Evolutionary conservation across 2,888 invertebrate species (phyloP), one percentile per base, ranked within the genome.

Genomic region (Neocrepidodera transversa): DNA sequence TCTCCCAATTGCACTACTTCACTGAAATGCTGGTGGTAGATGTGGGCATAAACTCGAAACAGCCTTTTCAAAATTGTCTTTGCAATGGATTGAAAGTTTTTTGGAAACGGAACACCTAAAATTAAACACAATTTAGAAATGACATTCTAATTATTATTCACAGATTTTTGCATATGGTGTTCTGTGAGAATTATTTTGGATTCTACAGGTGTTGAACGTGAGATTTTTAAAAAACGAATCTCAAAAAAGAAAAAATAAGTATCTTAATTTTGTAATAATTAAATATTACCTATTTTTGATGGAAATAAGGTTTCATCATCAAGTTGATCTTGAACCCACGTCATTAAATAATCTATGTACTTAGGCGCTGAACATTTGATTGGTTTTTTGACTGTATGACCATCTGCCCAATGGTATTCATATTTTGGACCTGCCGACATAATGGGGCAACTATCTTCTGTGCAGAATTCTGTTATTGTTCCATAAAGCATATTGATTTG

Each of bases 401-500:
- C 97, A 81, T 98, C 97, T 0, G 98, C 98, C 99, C 99, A 99
- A 81, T 97, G 97, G 82, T 99, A 99, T 82, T 99, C 98, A 78
- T 98, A 97, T 82, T 97, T 97, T 65, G 97, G 97, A 38, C 98
- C 98, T 10, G 98, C 98, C 7, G 96, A 97, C 98, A 99, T 98
- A 70, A 98, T 96, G 7, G 93, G 91, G 81, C 96, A 98, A 68
- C 93, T 93, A 74, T 96, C 94, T 79, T 97, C 96, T 2, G 97
- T 96, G 80, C 99, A 99, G 82, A 97, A 97, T 82, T 99, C 99
- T n/a, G 97, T 97, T 74, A 99, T 95, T 23, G 98, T 99, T 50
- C 99, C 99, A 76, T 98, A 99, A 66, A 99, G 83, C 98, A 99
- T 99, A 82, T 97, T 97, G 78, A 99, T 98, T 86, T 99, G 99